Percentiles rank a stretch among this genome's conserved stretches.
These are phyloP conservation scores for Conopomorpha cramerella DNA, from an alignment of 1,140 invertebrate genomes.

Conservation along the genomic window DNA sequence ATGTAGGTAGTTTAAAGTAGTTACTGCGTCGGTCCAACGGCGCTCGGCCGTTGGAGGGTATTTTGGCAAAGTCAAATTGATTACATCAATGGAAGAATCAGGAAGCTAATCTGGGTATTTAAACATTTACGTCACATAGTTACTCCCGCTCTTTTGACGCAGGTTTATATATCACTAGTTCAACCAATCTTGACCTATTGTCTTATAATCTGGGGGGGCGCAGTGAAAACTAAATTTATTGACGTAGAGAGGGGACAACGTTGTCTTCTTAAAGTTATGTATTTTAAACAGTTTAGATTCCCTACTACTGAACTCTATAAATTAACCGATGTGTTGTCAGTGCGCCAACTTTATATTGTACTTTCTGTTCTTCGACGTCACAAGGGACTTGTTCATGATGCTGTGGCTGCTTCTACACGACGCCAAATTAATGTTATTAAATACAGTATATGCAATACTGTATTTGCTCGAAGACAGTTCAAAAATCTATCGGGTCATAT, in stretches of 20 bases:
- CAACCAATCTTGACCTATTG: background rate
- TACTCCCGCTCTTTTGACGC: background rate
- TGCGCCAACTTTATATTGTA: background rate
- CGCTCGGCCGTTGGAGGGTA: no score
- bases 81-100: background rate
- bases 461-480: background rate
- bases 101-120: background rate
- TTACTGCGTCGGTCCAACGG: no score
- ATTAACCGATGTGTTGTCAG: background rate
- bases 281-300: background rate
- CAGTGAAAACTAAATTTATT: background rate
- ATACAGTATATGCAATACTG: background rate
- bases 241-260: background rate
- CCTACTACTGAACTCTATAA: background rate
- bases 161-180: background rate
- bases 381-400: background rate
- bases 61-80: background rate
- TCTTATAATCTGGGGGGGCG: background rate
- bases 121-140: background rate
- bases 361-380: background rate
- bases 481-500: background rate
- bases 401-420: no score
- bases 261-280: background rate
- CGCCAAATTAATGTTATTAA: background rate
- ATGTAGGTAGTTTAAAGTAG: no score